A percentile compares a stretch with the other conserved stretches of the same genome.
These are phyloP conservation scores for Alethe castanea DNA, from an alignment of 2,113 vertebrate genomes.

Conservation along the genomic window DNA sequence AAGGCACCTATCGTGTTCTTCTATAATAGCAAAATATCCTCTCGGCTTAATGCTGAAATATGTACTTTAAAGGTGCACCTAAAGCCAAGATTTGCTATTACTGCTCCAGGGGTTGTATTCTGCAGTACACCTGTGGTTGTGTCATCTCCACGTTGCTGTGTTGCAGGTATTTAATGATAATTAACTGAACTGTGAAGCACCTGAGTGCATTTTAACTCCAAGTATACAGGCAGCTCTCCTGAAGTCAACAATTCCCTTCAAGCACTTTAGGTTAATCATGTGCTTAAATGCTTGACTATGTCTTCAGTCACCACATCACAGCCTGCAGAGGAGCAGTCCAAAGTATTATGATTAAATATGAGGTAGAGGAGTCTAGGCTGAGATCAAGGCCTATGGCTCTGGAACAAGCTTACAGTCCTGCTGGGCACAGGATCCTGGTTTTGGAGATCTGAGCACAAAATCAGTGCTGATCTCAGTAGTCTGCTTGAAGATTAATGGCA, in stretches of 20 bases:
- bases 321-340: not conserved
- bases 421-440: not conserved
- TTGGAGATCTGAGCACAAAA: fast-evolving
- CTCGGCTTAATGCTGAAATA: not conserved
- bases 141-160: not conserved
- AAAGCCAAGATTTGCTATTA: not conserved
- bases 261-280: constrained; percentile 1
- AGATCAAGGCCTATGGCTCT: not conserved
- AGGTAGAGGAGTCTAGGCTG: not conserved
- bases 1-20: fast-evolving
- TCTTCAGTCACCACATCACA: not conserved
- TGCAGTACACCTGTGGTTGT: not conserved
- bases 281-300: not conserved
- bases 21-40: not conserved
- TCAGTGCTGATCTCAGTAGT: not conserved
- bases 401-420: not conserved
- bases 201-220: not conserved
- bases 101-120: not conserved
- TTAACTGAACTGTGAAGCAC: not conserved
- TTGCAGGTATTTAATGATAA: not conserved
- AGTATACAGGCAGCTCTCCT: not conserved
- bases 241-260: not conserved
- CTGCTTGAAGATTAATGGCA: not conserved
- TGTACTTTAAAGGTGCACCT: not conserved
- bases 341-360: not conserved